A percentile compares a stretch with the other conserved stretches of the same genome.
phyloP scores from a whole-genome alignment of 1,140 invertebrate species.

The Anoplophora glabripennis region DNA sequence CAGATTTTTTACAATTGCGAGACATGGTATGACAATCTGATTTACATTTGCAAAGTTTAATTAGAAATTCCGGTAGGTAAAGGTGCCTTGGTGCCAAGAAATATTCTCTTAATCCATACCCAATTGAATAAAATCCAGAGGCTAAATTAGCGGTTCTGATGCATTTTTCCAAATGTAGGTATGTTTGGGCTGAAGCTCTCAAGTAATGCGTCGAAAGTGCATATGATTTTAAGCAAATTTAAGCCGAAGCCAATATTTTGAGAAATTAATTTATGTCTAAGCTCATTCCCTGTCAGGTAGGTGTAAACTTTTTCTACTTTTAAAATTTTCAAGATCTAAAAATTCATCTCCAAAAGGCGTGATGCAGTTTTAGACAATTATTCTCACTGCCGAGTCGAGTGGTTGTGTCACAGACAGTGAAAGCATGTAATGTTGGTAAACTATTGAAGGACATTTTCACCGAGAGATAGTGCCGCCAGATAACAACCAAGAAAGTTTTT shows the following conservation, averaged over 20 bases:
- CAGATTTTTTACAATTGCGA: conserved; percentile 21
- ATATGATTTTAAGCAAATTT: conserved; percentile 25
- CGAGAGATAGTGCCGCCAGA: conserved; percentile 30
- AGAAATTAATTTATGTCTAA: conserved; percentile 28
- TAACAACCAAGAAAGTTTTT: conserved; percentile 29
- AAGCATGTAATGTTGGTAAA: conserved; percentile 30
- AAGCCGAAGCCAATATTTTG: conserved; percentile 29
- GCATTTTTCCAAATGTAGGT: not conserved
- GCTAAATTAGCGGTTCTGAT: too few relatives aligned
- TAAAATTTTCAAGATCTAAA: too few relatives aligned
- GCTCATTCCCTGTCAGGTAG: conserved; percentile 26
- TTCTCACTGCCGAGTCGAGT: conserved; percentile 2
- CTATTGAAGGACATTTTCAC: conserved; percentile 25
- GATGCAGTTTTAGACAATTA: conserved; percentile 21
- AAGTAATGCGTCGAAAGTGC: too few relatives aligned
- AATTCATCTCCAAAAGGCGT: too few relatives aligned
- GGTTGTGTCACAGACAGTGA: not conserved
- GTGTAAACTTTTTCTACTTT: conserved; percentile 21
- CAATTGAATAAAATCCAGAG: too few relatives aligned
- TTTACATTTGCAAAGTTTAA: conserved; percentile 21
- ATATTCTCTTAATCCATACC: too few relatives aligned
- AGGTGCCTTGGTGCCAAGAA: conserved; percentile 5
- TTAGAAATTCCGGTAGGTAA: conserved; percentile 19
- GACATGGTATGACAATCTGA: conserved; percentile 20
- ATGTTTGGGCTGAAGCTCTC: too few relatives aligned